Evolutionary conservation across 2,113 vertebrate genomes (phyloP), one percentile per base, ranked within the genome.

Genomic region (Odontesthes bonariensis): DNA sequence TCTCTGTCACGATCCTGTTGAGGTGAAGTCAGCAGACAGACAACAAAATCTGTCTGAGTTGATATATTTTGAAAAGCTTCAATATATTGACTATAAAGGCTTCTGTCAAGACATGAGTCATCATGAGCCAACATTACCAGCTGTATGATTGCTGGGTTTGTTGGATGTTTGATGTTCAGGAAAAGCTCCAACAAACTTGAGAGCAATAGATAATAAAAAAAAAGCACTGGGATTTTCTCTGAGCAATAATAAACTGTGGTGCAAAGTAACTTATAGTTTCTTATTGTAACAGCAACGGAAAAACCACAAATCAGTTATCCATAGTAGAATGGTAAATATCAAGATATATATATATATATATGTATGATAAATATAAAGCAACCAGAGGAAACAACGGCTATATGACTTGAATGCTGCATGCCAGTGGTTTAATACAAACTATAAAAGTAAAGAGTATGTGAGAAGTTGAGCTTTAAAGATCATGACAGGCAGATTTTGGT

Each of bases 21-120:
- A 73, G 52, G 75, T 31, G 38, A 63, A 74, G 69, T 79, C 74
- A 60, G 76, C 38, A 65, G 73, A 79, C 32, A 40, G 31, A 77
- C 78, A 55, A 16, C 76, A 73, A 79, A 79, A 85, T 79, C 86
- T 81, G 72, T 79, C 84, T 80, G 69, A 80, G 73, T 57, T 69
- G 63, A 78, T 85, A 64, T 86, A 67, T 75, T 80, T 54, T 69
- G 49, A 64, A 80, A 73, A 71, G 77, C 83, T 84, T 78, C 60
- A 73, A 77, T 73, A 59, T 81, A 84, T 75, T 79, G 51, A 55
- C 64, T 78, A 55, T 74, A 79, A 85, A 88, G 69, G 62, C 84
- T 33, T 81, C 27, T 63, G 84, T 88, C 84, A 88, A 90, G 85
- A 79, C 70, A 67, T 88, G 87, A 91, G 86, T 89, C 88, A 89